phyloP scores from a whole-genome alignment of 2,113 vertebrate genomes.

The Antechinus stuartii region DNA sequence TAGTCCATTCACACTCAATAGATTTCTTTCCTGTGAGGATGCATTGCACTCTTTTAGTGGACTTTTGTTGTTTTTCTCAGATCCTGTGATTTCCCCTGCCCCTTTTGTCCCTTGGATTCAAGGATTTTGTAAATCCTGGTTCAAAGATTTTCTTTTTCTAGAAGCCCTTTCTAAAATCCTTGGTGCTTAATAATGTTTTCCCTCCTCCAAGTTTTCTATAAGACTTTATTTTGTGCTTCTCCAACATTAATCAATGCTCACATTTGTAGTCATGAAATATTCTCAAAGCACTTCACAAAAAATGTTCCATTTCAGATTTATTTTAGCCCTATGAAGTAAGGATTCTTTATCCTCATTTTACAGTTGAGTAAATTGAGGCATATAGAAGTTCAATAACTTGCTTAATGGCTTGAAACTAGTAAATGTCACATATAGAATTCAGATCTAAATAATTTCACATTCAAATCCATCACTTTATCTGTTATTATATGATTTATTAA shows the following conservation, averaged over 20 bases:
- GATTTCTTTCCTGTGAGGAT: neutral
- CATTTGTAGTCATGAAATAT: neutral
- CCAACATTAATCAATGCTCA: neutral
- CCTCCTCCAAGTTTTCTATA: neutral
- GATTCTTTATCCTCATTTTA: neutral
- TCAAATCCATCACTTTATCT: neutral
- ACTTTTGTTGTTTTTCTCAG: neutral
- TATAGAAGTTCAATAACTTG: neutral
- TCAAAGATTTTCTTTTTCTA: neutral
- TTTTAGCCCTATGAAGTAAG: neutral
- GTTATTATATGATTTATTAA: neutral
- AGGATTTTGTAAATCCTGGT: neutral
- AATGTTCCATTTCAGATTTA: neutral
- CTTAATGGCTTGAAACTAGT: neutral
- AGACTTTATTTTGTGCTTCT: neutral
- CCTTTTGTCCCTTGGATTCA: neutral
- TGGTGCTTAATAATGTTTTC: neutral
- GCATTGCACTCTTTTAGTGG: neutral
- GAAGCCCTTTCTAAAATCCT: neutral
- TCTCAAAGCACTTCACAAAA: neutral
- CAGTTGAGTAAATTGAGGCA: neutral
- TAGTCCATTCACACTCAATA: neutral
- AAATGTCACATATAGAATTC: neutral
- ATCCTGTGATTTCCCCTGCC: neutral
- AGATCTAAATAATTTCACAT: neutral